phyloP scores from a whole-genome alignment of 1,140 invertebrate species.

The Bradynema listronoti region DNA sequence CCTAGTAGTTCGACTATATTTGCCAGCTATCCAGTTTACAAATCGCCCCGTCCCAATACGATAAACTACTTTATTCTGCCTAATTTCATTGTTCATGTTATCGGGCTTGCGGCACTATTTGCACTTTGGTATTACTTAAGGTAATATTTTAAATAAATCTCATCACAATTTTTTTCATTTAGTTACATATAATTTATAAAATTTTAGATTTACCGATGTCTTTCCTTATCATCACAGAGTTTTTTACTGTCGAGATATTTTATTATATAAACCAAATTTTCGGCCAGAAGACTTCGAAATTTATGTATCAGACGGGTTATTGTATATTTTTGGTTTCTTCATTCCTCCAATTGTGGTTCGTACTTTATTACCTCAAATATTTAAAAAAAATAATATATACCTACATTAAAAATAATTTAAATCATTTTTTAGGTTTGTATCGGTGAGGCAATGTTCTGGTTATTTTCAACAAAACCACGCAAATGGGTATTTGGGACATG shows the following conservation, averaged over 20 bases:
- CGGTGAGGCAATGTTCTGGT: conserved; percentile 57
- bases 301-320: conserved; percentile 52
- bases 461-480: conserved; percentile 56
- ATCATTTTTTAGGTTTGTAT: conserved; percentile 50
- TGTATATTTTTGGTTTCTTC: conserved; percentile 50
- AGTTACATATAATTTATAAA: conserved; percentile 6
- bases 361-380: conserved; percentile 11
- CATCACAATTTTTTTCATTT: conserved; percentile 13
- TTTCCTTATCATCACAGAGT: conserved; percentile 56
- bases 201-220: conserved; percentile 56
- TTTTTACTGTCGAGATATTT: conserved; percentile 56
- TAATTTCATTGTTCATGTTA: conserved; percentile 53
- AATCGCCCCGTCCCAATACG: conserved; percentile 28
- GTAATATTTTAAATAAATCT: conserved; percentile 33
- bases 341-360: conserved; percentile 55
- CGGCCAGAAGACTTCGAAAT: conserved; percentile 56
- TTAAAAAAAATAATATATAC: conserved; percentile 1
- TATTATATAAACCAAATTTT: conserved; percentile 57
- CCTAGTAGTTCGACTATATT: too few relatives aligned
- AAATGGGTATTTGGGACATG: conserved; percentile 33
- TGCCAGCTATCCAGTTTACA: conserved; percentile 23
- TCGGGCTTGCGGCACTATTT: conserved; percentile 55
- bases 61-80: conserved; percentile 57
- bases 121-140: conserved; percentile 57
- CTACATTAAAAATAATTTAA: background rate